Percentiles rank a stretch among this genome's conserved stretches.
These are phyloP conservation scores for Gallirallus australis DNA, from an alignment of 2,797 vertebrate species.

Conservation along the genomic window DNA sequence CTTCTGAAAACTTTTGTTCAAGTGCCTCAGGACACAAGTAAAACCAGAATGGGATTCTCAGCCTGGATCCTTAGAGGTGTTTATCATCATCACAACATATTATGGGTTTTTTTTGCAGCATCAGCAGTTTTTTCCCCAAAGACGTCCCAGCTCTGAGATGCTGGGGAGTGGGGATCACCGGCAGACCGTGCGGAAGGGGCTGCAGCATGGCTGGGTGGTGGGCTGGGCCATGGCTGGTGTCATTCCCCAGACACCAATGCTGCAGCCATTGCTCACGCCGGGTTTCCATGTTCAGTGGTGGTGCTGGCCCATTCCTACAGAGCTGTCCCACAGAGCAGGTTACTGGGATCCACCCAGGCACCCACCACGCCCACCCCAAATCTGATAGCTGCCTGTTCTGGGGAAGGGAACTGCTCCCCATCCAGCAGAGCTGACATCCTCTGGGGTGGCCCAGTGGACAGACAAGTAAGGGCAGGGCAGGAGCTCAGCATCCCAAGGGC, in stretches of 20 bases:
- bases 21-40: not conserved
- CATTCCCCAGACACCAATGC: not conserved
- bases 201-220: fast-evolving
- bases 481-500: fast-evolving
- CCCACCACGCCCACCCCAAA: fast-evolving
- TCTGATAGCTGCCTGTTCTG: not conserved
- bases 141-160: fast-evolving
- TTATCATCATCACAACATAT: fast-evolving
- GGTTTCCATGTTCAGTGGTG: fast-evolving
- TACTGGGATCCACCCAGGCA: fast-evolving
- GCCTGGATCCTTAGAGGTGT: not conserved
- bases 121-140: not conserved
- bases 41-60: constrained; percentile 49
- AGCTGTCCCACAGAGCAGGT: not conserved
- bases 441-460: fast-evolving
- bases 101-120: fast-evolving
- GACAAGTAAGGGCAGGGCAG: not conserved
- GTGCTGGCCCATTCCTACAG: fast-evolving
- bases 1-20: constrained; percentile 23
- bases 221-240: not conserved
- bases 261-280: fast-evolving
- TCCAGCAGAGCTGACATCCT: not conserved
- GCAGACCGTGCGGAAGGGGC: not conserved
- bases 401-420: fast-evolving
- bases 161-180: fast-evolving